These are phyloP conservation scores for Tragelaphus imberbis DNA, from an alignment of 2,113 vertebrate genomes.

Conservation along the genomic window DNA sequence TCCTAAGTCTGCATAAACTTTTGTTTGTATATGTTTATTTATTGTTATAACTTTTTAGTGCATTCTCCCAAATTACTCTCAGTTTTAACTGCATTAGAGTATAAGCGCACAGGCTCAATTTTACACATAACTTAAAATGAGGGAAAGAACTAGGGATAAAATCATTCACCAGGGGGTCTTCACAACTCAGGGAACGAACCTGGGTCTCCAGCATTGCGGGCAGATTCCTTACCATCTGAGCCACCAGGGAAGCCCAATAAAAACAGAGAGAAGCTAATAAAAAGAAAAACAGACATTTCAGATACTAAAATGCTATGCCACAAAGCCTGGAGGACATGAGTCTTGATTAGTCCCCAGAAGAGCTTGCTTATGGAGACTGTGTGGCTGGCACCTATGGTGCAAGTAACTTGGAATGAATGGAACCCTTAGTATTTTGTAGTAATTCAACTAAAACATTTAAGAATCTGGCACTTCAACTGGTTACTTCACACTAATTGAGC, in stretches of 20 bases:
- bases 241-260: background rate
- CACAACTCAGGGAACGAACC: background rate
- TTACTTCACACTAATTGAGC: slow-evolving; percentile 69
- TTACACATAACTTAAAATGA: background rate
- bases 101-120: background rate
- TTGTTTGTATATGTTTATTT: background rate
- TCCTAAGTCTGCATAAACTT: background rate
- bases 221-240: background rate
- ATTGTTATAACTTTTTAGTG: background rate
- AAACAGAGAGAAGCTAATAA: slow-evolving; percentile 11
- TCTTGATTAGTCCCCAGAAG: slow-evolving; percentile 67
- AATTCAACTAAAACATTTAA: slow-evolving; percentile 72
- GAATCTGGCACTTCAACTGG: slow-evolving; percentile 44
- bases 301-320: slow-evolving; percentile 45
- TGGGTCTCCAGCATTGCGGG: background rate
- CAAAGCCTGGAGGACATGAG: slow-evolving; percentile 58
- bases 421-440: slow-evolving; percentile 64
- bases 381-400: slow-evolving; percentile 73
- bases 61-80: background rate
- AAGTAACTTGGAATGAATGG: slow-evolving; percentile 71
- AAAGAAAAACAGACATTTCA: slow-evolving; percentile 23
- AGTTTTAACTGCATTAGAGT: background rate
- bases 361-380: slow-evolving; percentile 52
- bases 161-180: background rate
- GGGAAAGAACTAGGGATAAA: background rate